Evolutionary conservation across 23 tunicate species (phyloP), one percentile per base, ranked within the genome.

Genomic region (Halocynthia roretzi): DNA sequence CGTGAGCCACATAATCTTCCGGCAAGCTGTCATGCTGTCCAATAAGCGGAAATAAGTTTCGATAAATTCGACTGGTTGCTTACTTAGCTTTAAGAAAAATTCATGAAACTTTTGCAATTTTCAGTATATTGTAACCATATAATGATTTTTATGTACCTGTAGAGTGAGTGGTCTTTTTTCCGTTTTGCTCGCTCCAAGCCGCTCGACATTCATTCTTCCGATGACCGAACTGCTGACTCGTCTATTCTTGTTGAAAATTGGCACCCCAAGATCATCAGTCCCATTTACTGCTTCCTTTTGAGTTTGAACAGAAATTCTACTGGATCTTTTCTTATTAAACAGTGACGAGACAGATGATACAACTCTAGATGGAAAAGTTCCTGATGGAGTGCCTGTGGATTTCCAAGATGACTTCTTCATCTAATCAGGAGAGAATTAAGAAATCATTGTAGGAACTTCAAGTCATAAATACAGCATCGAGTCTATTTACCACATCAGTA

Each of bases 201-300:
- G 7, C 48, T 78, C 79, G 12, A 62, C 15, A 22, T 71, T 78
- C 80, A 84, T 84, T 22, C 89, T 50, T 21, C 89, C 89, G 50
- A 84, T 84, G 11, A 84, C 83, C 51, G 79, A 78, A 58, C 89
- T 53, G 40, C 71, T 75, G 5, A 84, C 11, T 1, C 89, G 77
- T 44, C 81, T 62, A 8, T 50, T 71, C 7, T 52, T 68, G 71
- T 31, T 31, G 44, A 31, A 31, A 10, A 5, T 53, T 14, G 75
- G 75, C 8, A 69, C 48, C 53, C 76, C 66, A 12, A 80, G 65
- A 8, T 7, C 31, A 18, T 21, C 40, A 53, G 8, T 51, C n/a
- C 60, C 8, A 72, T 11, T 44, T 60, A 61, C 12, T 58, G 18
- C 40, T 57, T 52, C 51, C 50, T 9, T n/a, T 7, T 10, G 52